Percentiles rank a stretch among this genome's conserved stretches.
phyloP scores from a whole-genome alignment of 1,140 invertebrate genomes.

The Drosophila rufa region DNA sequence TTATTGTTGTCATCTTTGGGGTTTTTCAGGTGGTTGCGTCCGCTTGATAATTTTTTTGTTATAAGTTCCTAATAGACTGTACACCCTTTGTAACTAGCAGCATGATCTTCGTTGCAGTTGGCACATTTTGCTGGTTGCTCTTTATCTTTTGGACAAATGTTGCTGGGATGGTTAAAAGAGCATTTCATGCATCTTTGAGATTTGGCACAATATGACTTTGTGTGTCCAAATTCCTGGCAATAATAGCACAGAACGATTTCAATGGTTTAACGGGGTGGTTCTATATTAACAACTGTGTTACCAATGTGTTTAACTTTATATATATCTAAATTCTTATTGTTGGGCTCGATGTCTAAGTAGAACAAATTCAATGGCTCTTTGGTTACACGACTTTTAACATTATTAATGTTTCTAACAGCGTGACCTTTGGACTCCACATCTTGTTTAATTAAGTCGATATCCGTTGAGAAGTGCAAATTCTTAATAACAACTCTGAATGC shows the following conservation, averaged over 20 bases:
- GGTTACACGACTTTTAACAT: slow-evolving; percentile 50
- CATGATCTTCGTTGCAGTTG: slow-evolving; percentile 73
- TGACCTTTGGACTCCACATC: slow-evolving; percentile 35
- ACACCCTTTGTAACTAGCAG: slow-evolving; percentile 63
- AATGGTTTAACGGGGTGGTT: slow-evolving; percentile 42
- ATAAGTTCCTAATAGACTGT: slow-evolving; percentile 17
- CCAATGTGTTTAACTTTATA: slow-evolving; percentile 68
- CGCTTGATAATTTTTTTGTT: slow-evolving; percentile 7
- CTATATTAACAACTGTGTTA: slow-evolving; percentile 64
- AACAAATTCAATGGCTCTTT: slow-evolving; percentile 66
- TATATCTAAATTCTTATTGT: slow-evolving; percentile 67
- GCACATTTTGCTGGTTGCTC: slow-evolving; percentile 69
- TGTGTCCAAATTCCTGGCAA: slow-evolving; percentile 84
- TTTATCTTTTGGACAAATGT: slow-evolving; percentile 36
- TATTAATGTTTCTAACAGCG: slow-evolving; percentile 45
- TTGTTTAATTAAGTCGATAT: slow-evolving; percentile 40
- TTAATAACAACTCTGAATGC: slow-evolving; percentile 53
- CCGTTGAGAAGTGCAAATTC: slow-evolving; percentile 53
- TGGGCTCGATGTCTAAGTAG: slow-evolving; percentile 71
- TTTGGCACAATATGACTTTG: slow-evolving; percentile 73
- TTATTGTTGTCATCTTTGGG: too few species aligned
- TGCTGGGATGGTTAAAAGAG: slow-evolving; percentile 68
- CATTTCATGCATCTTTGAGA: slow-evolving; percentile 80
- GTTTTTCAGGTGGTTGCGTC: too few species aligned
- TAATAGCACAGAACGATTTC: slow-evolving; percentile 72